Conservation (phyloP, 1,140 invertebrate species). For the Lethrus apterus region DNA sequence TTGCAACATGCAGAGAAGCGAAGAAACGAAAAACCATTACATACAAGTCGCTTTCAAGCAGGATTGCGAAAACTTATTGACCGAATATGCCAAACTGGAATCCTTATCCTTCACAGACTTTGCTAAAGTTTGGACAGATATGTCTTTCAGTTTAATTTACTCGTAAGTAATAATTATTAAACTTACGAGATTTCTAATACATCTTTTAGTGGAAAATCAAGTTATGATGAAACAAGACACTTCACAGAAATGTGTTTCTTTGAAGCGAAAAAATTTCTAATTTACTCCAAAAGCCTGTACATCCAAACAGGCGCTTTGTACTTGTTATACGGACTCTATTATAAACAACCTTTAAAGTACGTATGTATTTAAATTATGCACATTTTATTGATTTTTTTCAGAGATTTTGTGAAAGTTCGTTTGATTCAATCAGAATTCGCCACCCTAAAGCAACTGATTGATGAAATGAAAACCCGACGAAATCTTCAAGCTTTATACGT, state of each 20-base stretch:
- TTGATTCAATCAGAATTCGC: neutral
- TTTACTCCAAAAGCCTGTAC: slow-evolving; percentile 1
- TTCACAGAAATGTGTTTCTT: slow-evolving; percentile 3
- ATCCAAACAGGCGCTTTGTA: slow-evolving; percentile 13
- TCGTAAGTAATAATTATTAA: slow-evolving; percentile 1
- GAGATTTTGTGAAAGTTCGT: slow-evolving; percentile 1
- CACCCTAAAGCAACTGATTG: neutral
- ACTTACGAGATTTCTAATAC: neutral
- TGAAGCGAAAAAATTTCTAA: slow-evolving; percentile 5
- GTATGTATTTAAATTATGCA: neutral
- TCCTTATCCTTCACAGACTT: neutral
- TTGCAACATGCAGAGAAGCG: neutral
- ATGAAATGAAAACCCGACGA: neutral
- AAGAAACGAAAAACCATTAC: slow-evolving; percentile 1
- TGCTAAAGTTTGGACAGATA: slow-evolving; percentile 7
- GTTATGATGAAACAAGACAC: slow-evolving; percentile 4
- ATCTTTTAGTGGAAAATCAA: neutral
- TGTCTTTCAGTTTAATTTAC: slow-evolving; percentile 7
- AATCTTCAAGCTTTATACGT: slow-evolving; percentile 1
- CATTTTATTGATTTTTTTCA: neutral
- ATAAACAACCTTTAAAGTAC: slow-evolving; percentile 9
- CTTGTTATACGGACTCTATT: slow-evolving; percentile 7
- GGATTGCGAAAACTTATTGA: slow-evolving; percentile 5
- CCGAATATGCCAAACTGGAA: neutral
- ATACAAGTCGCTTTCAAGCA: slow-evolving; percentile 1